Evolutionary conservation across 2,797 vertebrate species (phyloP).

Genomic region (Gobionotothen gibberifrons): DNA sequence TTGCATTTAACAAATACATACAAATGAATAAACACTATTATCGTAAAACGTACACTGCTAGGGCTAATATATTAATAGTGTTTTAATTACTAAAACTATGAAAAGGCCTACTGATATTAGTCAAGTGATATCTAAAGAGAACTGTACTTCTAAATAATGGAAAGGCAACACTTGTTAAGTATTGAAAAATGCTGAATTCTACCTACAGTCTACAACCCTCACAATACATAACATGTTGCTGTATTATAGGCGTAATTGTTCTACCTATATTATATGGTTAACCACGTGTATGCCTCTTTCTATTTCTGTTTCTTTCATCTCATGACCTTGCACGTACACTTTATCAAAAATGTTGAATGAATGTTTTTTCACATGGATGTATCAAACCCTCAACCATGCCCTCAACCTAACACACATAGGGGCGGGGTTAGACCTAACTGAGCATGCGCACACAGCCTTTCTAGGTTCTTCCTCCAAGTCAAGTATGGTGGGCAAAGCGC

Average conservation of each 20-base stretch:
- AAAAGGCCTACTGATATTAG: not conserved
- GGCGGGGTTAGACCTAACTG: not conserved
- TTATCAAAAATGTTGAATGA: not conserved
- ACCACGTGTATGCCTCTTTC: not conserved
- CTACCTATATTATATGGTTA: not conserved
- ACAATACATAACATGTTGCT: not conserved
- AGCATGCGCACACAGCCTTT: slow-evolving; percentile 58
- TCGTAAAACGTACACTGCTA: not conserved
- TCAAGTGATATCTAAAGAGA: not conserved
- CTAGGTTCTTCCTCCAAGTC: slow-evolving; percentile 50
- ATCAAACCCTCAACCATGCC: too few relatives aligned
- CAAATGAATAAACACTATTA: not conserved
- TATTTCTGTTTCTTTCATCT: not conserved
- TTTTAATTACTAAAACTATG: not conserved
- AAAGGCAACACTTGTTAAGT: not conserved
- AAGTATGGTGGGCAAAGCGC: slow-evolving; percentile 68
- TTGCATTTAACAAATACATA: slow-evolving; percentile 1
- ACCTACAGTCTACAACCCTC: not conserved
- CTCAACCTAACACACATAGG: too few relatives aligned
- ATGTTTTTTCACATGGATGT: not conserved
- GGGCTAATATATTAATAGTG: too few relatives aligned
- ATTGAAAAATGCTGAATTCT: too few relatives aligned
- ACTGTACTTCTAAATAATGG: not conserved
- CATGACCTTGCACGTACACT: not conserved
- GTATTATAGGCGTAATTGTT: not conserved